Evolutionary conservation across 2,797 vertebrate species (phyloP).

Genomic region (Chromobotia macracanthus): DNA sequence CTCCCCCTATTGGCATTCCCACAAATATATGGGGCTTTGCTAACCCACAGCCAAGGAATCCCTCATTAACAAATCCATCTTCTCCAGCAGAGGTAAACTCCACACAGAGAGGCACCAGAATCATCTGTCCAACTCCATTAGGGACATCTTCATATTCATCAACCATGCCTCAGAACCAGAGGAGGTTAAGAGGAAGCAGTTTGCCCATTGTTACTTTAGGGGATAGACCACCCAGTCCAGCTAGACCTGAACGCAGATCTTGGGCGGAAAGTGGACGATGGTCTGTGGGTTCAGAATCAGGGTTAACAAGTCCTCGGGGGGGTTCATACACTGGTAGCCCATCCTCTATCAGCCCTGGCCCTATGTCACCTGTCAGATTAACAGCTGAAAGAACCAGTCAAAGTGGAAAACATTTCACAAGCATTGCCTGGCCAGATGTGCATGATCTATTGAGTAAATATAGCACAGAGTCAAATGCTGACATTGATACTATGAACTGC

Average conservation of each 20-base stretch:
- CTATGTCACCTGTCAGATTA: slow-evolving; percentile 55
- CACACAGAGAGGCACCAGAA: slow-evolving; percentile 50
- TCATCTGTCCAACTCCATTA: slow-evolving; percentile 53
- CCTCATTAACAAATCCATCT: slow-evolving; percentile 36
- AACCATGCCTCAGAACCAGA: slow-evolving; percentile 56
- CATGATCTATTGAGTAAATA: slow-evolving; percentile 72
- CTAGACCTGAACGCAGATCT: slow-evolving; percentile 57
- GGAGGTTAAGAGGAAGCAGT: slow-evolving; percentile 53
- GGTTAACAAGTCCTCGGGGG: slow-evolving; percentile 60
- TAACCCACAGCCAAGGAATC: slow-evolving; percentile 72
- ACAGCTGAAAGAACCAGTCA: slow-evolving; percentile 51
- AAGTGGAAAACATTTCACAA: slow-evolving; percentile 70
- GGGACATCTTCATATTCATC: slow-evolving; percentile 41
- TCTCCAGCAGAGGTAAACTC: slow-evolving; percentile 46
- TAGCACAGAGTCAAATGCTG: slow-evolving; percentile 54
- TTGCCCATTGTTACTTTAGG: slow-evolving; percentile 62
- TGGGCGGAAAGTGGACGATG: slow-evolving; percentile 65
- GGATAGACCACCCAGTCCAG: slow-evolving; percentile 65
- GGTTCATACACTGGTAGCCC: slow-evolving; percentile 63
- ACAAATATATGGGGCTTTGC: slow-evolving; percentile 69
- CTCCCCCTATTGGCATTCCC: slow-evolving; percentile 73
- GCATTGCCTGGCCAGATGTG: slow-evolving; percentile 75
- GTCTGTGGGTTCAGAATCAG: slow-evolving; percentile 63
- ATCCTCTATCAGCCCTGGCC: slow-evolving; percentile 65
- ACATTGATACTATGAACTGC: slow-evolving; percentile 45